Base-by-base conservation (phyloP, 2,113 vertebrate species). In the Paradoxurus hermaphroditus region DNA sequence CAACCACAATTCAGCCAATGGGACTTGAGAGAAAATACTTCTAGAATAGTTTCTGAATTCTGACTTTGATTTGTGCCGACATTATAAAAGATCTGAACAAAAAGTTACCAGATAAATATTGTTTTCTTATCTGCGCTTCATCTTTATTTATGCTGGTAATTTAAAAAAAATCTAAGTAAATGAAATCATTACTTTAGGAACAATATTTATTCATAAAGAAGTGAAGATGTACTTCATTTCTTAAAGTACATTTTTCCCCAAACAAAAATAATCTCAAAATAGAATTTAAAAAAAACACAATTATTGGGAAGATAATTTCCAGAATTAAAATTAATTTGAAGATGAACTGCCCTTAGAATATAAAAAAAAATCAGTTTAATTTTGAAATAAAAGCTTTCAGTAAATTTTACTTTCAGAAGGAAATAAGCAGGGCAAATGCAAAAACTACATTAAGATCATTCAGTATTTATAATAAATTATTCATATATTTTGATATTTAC, bases 21-120 rank as follows among this genome's bases (percentile, higher is more conserved):
- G n/a, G 84, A 90, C 97, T 97, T 97, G 46, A 91, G 67, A 95
- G 97, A 96, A 98, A 98, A 90, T 97, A 85, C 68, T 98, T 98
- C 88, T 94, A 96, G 90, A 93, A 97, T 78, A 91, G 56, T 94
- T 25, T 88, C 87, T 95, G 63, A 97, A 92, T 41, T 95, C 98
- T 92, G 90, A 70, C 84, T 70, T 88, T 87, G 78, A 98, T 93
- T 97, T 98, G 39, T 85, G 86, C 90, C 29, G 49, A 59, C 72
- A 96, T 34, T 97, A 3, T 92, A 92, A 91, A 98, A 91, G 10
- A 79, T 41, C 29, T 86, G 62, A 85, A 63, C 90, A n/a, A 67
- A 65, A 94, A 39, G n/a, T 67, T 93, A 97, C 83, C 62, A 53
- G 83, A 73, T 75, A 96, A 79, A 1, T 70, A 91, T 53, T 75